Evolutionary conservation across 1,140 invertebrate genomes (phyloP).

Genomic region (Musca vetustissima): DNA sequence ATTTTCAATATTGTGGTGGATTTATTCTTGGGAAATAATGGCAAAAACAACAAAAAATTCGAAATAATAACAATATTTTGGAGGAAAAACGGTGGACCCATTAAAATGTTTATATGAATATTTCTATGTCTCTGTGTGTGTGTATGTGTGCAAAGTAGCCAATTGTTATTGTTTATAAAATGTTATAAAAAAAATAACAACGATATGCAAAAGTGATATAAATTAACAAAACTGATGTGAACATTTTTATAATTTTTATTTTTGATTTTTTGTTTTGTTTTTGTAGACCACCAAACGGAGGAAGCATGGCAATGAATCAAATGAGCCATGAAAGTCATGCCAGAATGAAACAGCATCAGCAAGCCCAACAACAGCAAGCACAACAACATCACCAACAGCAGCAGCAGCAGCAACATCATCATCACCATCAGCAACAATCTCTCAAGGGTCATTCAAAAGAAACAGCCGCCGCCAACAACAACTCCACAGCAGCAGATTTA

Average conservation of each 20-base stretch:
- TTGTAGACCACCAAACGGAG: not conserved
- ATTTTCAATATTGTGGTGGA: no score
- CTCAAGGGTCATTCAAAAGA: no score
- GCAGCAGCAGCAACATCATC: slow-evolving; percentile 21
- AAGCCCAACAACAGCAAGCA: slow-evolving; percentile 43
- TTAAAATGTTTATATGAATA: no score
- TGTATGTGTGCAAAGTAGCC: no score
- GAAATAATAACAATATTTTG: no score
- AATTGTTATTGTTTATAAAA: no score
- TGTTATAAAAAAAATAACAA: slow-evolving; percentile 2
- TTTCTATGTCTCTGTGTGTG: no score
- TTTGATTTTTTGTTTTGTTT: not conserved
- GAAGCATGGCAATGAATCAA: slow-evolving; percentile 39
- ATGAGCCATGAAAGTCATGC: slow-evolving; percentile 53
- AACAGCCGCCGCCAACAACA: slow-evolving; percentile 27
- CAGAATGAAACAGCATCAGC: slow-evolving; percentile 52
- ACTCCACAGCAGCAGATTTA: slow-evolving; percentile 31
- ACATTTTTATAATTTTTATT: slow-evolving; percentile 8
- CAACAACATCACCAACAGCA: slow-evolving; percentile 35
- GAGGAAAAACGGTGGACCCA: no score
- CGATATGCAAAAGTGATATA: slow-evolving; percentile 20
- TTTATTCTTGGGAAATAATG: no score
- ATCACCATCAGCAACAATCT: slow-evolving; percentile 26
- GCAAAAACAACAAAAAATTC: no score
- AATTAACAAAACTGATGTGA: slow-evolving; percentile 1